Evolutionary conservation across 2,113 vertebrate genomes (phyloP), one percentile per base, ranked within the genome.

Genomic region (Apteryx mantelli): DNA sequence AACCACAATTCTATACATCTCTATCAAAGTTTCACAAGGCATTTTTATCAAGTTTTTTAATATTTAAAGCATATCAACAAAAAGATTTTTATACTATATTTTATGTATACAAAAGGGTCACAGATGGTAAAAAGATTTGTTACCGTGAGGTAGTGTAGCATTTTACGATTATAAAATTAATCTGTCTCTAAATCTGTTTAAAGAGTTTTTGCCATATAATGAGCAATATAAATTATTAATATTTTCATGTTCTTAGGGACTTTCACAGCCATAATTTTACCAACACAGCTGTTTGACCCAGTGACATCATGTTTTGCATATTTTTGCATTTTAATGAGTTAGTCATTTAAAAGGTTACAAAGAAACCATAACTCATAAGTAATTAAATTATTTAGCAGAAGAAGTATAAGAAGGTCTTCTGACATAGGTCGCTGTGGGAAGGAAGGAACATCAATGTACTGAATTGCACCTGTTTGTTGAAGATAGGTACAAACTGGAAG

Each of bases 341-440:
- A 97, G 93, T 98, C 71, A 98, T 98, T 98, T 98, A 97, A 98
- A 98, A 98, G 97, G 97, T 98, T 98, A 98, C 97, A 97, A 98
- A 98, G 97, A 98, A 98, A 97, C 96, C 97, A 98, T 98, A 98
- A 98, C 97, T 98, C 97, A 98, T 97, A 98, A 98, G 96, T 98
- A 98, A 98, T 98, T 98, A 97, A 98, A 98, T 98, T 98, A 98
- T 98, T 98, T 98, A 98, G 94, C 95, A 97, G 95, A 86, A 97
- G 78, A 96, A 98, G 89, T 98, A 86, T 97, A 94, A 98, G 96
- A 91, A 97, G 89, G 80, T 97, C 94, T 95, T 95, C 95, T 97
- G 95, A 96, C 95, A 95, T 75, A 96, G 97, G 97, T 98, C 97
- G 97, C 48, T 95, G 76, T 98, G 95, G 82, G 96, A 97, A 98